Percentiles rank a stretch among this genome's conserved stretches.
These are phyloP conservation scores for Tenrec ecaudatus DNA, from an alignment of 2,113 vertebrate genomes.

Conservation along the genomic window DNA sequence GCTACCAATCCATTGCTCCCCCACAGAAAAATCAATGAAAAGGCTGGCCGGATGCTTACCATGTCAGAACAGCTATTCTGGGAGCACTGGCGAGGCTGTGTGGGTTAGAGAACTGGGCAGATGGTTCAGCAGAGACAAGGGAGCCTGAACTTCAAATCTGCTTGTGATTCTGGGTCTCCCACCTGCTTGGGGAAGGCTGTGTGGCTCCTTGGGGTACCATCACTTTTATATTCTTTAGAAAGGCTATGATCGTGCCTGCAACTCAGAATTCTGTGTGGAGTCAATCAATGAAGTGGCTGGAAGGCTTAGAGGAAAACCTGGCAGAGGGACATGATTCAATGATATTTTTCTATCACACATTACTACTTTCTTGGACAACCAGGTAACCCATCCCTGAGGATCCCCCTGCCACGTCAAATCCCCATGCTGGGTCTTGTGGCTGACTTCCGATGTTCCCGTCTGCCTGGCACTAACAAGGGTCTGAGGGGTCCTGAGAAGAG, in stretches of 20 bases:
- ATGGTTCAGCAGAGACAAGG: not conserved
- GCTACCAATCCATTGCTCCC: accelerated
- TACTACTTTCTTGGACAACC: not conserved
- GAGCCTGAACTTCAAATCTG: not conserved
- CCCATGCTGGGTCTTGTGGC: accelerated
- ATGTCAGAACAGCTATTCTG: not conserved
- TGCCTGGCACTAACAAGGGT: not conserved
- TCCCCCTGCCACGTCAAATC: accelerated
- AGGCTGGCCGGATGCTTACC: too few species aligned
- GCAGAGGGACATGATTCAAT: accelerated
- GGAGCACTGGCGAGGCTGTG: not conserved
- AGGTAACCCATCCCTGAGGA: not conserved
- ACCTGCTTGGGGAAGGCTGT: not conserved
- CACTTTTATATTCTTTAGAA: not conserved
- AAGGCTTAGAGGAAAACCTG: not conserved
- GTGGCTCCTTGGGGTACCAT: accelerated
- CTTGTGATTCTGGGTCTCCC: not conserved
- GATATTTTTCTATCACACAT: too few species aligned
- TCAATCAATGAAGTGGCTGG: accelerated
- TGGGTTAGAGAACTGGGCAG: slow-evolving; percentile 6
- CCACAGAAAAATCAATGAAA: not conserved
- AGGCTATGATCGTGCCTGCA: accelerated
- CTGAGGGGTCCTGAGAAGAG: not conserved
- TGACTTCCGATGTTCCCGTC: too few species aligned
- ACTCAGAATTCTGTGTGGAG: not conserved